Conservation (phyloP, 2,113 vertebrate genomes). For the Brachirus orientalis region DNA sequence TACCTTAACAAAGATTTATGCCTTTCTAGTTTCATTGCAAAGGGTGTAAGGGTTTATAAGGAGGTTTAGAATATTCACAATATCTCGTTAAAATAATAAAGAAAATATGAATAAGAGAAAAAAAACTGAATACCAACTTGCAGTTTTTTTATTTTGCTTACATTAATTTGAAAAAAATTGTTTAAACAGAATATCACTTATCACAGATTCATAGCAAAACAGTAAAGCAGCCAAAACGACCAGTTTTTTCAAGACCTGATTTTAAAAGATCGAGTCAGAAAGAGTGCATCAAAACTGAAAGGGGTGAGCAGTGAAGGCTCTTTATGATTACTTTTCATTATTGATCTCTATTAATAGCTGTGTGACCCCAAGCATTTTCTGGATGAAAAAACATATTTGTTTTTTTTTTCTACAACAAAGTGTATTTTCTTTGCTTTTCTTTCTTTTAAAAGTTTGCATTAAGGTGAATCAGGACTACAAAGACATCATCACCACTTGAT, state of each 20-base stretch:
- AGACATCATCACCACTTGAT: slow-evolving; percentile 52
- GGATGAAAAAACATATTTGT: slow-evolving; percentile 31
- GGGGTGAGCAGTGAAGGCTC: slow-evolving; percentile 16
- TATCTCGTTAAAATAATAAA: neutral
- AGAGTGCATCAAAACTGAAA: slow-evolving; percentile 15
- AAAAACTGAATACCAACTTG: slow-evolving; percentile 8
- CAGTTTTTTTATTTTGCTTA: slow-evolving; percentile 11
- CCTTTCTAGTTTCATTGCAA: no score
- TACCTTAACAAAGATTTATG: no score
- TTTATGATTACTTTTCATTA: slow-evolving; percentile 23
- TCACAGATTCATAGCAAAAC: slow-evolving; percentile 1
- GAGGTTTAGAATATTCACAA: no score
- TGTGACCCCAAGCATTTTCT: slow-evolving; percentile 16
- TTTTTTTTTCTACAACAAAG: slow-evolving; percentile 2
- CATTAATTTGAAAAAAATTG: no score
- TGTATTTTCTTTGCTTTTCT: neutral
- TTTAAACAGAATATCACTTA: neutral
- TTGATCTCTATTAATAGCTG: neutral
- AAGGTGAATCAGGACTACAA: slow-evolving; percentile 23
- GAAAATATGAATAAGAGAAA: neutral
- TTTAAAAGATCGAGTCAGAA: slow-evolving; percentile 4
- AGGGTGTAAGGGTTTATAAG: no score
- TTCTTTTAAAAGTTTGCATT: slow-evolving; percentile 12
- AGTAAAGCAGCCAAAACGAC: slow-evolving; percentile 32
- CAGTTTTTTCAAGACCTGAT: slow-evolving; percentile 13